Percentiles rank a stretch among this genome's conserved stretches.
Evolutionary conservation across 2,113 vertebrate genomes (phyloP).

Genomic region (Speoplatyrhinus poulsoni): DNA sequence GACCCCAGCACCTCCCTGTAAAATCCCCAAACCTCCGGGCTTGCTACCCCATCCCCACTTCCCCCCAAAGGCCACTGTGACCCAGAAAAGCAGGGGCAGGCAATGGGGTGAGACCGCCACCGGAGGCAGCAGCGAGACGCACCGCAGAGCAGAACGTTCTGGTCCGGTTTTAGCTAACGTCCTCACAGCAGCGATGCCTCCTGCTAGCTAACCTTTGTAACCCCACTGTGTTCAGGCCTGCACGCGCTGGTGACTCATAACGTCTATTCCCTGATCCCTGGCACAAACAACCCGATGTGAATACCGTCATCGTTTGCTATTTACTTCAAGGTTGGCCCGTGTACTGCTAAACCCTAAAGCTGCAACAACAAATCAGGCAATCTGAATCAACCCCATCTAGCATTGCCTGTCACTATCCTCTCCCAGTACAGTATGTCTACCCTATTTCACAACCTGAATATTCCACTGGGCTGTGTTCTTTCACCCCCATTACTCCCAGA

Average conservation of each 20-base stretch:
- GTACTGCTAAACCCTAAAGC: background rate
- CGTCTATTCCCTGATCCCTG: too few species aligned
- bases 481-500: conserved; percentile 25
- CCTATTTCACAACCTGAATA: conserved; percentile 10
- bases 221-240: too few species aligned
- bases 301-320: background rate
- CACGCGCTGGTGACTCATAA: too few species aligned
- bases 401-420: background rate
- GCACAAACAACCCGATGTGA: too few species aligned
- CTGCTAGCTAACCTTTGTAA: conserved; percentile 36
- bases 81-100: conserved; percentile 62
- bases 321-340: background rate
- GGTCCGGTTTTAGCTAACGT: conserved; percentile 58
- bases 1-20: conserved; percentile 58
- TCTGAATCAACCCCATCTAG: background rate
- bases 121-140: conserved; percentile 47
- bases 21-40: conserved; percentile 50
- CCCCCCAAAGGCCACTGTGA: conserved; percentile 61
- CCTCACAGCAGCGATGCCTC: conserved; percentile 23
- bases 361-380: background rate
- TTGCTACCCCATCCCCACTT: background rate
- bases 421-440: conserved; percentile 1
- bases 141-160: conserved; percentile 68
- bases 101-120: conserved; percentile 66
- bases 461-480: conserved; percentile 8